phyloP scores from a whole-genome alignment of 2,113 vertebrate species.

The Rattus rattus region DNA sequence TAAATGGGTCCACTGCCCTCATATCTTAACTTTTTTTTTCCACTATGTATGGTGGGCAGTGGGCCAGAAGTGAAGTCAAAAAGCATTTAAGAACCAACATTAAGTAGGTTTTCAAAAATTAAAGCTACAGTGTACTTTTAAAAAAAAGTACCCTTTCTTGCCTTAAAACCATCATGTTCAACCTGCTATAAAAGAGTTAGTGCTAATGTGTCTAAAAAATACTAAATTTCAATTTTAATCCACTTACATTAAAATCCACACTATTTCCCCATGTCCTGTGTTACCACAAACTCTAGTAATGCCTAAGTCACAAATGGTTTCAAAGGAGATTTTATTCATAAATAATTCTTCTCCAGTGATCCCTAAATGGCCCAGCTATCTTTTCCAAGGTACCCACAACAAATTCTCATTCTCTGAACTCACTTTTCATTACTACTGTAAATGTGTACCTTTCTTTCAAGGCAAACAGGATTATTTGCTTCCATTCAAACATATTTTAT shows the following conservation, averaged over 20 bases:
- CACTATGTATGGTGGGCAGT: too few relatives aligned
- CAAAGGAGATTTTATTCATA: neutral
- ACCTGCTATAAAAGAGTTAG: neutral
- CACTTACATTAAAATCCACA: constrained; percentile 42
- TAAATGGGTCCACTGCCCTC: too few relatives aligned
- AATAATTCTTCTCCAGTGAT: neutral
- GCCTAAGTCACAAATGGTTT: neutral
- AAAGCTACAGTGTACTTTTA: too few relatives aligned
- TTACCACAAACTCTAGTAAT: neutral
- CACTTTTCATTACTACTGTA: neutral
- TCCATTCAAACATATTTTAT: constrained; percentile 14
- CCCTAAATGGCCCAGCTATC: neutral
- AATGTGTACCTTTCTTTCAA: constrained; percentile 10
- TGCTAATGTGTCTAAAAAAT: neutral
- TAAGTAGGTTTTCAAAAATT: too few relatives aligned
- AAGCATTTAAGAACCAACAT: too few relatives aligned
- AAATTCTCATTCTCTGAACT: constrained; percentile 39
- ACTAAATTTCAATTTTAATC: neutral
- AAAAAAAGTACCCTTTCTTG: neutral
- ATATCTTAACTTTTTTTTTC: too few relatives aligned
- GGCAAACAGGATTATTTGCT: constrained; percentile 51
- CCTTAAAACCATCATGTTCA: neutral
- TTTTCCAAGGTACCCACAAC: constrained; percentile 23
- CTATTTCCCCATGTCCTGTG: neutral
- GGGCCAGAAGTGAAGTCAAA: too few relatives aligned